Evolutionary conservation across 2,888 invertebrate genomes (phyloP).

Genomic region (Tachystola acroxantha): DNA sequence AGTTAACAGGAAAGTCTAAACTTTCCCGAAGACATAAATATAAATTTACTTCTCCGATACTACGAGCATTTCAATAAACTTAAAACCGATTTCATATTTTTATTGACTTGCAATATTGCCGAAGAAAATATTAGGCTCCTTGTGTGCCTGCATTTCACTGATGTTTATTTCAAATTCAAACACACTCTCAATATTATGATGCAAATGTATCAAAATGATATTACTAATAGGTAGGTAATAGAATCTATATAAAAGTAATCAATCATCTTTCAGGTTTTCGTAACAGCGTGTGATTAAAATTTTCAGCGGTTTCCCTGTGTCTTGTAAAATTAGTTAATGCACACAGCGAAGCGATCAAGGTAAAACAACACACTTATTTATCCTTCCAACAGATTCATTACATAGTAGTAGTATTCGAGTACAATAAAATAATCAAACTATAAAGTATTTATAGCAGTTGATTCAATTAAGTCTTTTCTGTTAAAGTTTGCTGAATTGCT

Average conservation of each 20-base stretch:
- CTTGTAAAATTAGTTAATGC: conserved; percentile 32
- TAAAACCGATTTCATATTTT: background rate
- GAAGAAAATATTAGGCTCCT: background rate
- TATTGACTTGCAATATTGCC: conserved; percentile 1
- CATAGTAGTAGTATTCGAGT: no score
- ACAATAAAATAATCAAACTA: no score
- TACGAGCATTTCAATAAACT: conserved; percentile 3
- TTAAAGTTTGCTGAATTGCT: no score
- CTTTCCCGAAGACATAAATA: no score
- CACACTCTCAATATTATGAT: conserved; percentile 29
- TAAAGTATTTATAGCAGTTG: no score
- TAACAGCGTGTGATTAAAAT: conserved; percentile 3
- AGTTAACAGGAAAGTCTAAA: no score
- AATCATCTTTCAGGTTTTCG: no score
- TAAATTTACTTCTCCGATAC: no score
- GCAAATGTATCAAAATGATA: conserved; percentile 33
- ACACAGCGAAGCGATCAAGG: conserved; percentile 63
- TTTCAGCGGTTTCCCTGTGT: conserved; percentile 37
- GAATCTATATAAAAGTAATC: no score
- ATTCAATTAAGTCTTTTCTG: no score
- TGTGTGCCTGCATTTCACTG: background rate
- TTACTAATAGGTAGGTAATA: conserved; percentile 45
- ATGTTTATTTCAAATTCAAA: background rate
- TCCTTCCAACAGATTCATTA: no score
- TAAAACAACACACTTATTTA: conserved; percentile 21